phyloP scores from a whole-genome alignment of 2,113 vertebrate genomes.

The Pterocles gutturalis region DNA sequence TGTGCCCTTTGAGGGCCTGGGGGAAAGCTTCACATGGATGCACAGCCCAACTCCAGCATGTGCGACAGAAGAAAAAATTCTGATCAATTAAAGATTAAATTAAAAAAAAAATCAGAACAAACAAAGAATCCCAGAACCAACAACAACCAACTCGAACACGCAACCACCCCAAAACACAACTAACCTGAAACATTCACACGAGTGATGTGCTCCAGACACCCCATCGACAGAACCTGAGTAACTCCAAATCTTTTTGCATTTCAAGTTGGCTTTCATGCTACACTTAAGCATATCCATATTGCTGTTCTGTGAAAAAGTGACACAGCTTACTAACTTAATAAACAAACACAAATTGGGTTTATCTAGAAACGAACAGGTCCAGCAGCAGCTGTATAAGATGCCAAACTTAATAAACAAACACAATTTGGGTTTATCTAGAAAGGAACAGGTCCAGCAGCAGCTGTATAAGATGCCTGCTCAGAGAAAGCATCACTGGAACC shows the following conservation, averaged over 20 bases:
- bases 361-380: not conserved
- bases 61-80: rapidly evolving
- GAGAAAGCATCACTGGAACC: not conserved
- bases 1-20: not conserved
- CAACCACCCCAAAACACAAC: not conserved
- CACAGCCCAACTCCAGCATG: not conserved
- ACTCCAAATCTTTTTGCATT: not conserved
- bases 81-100: not conserved
- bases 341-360: not conserved
- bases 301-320: not conserved
- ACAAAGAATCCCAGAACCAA: not conserved
- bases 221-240: not conserved
- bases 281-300: not conserved
- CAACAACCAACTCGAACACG: not conserved
- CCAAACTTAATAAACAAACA: not conserved
- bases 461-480: not conserved
- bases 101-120: not conserved
- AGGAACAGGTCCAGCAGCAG: not conserved
- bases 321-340: not conserved
- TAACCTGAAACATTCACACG: not conserved
- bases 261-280: not conserved
- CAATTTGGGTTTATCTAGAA: not conserved
- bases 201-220: not conserved
- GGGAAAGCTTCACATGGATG: not conserved
- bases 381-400: not conserved